Conservation (phyloP, 2,113 vertebrate species). For the Heloderma charlesbogerti region DNA sequence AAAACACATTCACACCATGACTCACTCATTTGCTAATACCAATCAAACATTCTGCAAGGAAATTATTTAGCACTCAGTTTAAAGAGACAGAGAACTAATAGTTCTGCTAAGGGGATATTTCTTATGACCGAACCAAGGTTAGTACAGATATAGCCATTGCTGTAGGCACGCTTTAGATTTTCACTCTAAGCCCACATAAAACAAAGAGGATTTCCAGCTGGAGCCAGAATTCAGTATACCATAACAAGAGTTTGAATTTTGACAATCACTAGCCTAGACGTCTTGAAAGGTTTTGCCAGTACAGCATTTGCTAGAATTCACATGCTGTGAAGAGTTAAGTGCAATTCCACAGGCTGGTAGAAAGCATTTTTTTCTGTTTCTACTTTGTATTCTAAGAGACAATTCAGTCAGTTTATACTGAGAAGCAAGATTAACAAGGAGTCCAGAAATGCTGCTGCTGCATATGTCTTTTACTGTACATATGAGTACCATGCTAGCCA, state of each 20-base stretch:
- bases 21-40: not conserved
- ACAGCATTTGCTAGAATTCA: not conserved
- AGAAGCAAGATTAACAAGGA: not conserved
- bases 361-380: not conserved
- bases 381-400: not conserved
- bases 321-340: not conserved
- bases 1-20: constrained; percentile 48
- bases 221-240: not conserved
- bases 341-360: not conserved
- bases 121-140: not conserved
- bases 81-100: not conserved
- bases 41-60: not conserved
- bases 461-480: not conserved
- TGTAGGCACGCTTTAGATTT: not conserved
- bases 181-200: not conserved
- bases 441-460: not conserved
- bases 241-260: not conserved
- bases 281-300: not conserved
- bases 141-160: not conserved
- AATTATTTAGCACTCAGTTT: not conserved
- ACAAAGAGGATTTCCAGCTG: not conserved
- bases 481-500: not conserved
- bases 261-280: not conserved
- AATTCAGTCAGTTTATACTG: not conserved
- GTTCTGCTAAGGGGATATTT: not conserved